Conservation (phyloP, 2,888 invertebrate genomes). For the Busseola fusca region DNA sequence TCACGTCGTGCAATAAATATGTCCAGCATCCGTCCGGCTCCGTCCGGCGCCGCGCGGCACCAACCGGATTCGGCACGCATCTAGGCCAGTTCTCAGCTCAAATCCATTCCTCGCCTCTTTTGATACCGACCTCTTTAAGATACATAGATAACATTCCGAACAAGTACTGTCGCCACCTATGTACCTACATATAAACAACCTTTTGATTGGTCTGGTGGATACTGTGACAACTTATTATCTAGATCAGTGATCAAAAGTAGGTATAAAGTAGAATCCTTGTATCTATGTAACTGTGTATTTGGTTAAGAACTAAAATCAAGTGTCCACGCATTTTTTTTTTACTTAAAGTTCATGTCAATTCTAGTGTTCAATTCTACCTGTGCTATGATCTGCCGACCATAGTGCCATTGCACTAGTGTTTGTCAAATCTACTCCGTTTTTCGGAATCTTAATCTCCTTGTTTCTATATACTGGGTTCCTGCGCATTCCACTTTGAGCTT, state of each 20-base stretch:
- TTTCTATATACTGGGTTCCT: slow-evolving; percentile 27
- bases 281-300: not conserved
- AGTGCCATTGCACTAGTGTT: slow-evolving; percentile 26
- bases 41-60: slow-evolving; percentile 6
- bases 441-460: slow-evolving; percentile 43
- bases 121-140: slow-evolving; percentile 3
- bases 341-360: not conserved
- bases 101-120: slow-evolving; percentile 19
- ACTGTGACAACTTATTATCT: not conserved
- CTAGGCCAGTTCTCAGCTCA: slow-evolving; percentile 34
- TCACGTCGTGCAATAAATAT: slow-evolving; percentile 43
- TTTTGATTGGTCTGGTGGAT: not conserved
- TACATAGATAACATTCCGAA: slow-evolving; percentile 18
- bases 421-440: slow-evolving; percentile 29
- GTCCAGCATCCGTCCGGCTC: slow-evolving; percentile 21
- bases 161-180: not conserved
- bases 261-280: too few relatives aligned
- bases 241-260: not conserved
- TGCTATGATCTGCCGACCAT: slow-evolving; percentile 7
- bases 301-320: not conserved
- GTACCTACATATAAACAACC: not conserved
- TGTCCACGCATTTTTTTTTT: not conserved
- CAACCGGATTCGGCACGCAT: slow-evolving; percentile 23
- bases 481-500: slow-evolving; percentile 14
- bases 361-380: not conserved